A percentile compares a stretch with the other conserved stretches of the same genome.
These are phyloP conservation scores for Drosophila quadrilineata DNA, from an alignment of 1,140 invertebrate genomes.

Conservation along the genomic window DNA sequence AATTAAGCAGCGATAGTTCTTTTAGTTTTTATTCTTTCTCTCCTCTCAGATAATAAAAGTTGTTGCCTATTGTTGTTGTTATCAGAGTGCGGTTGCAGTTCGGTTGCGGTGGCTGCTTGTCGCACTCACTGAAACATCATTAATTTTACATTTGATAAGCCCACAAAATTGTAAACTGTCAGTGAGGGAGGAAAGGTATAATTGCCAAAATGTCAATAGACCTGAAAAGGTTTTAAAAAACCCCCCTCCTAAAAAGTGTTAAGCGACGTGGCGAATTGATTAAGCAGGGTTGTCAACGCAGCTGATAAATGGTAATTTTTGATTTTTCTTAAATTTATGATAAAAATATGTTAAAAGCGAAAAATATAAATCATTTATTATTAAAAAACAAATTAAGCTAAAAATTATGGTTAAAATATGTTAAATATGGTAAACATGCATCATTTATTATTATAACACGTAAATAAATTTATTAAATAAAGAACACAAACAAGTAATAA, in stretches of 20 bases:
- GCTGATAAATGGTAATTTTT: background rate
- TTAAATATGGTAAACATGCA: no score
- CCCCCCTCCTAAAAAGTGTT: constrained; percentile 13
- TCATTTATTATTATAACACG: no score
- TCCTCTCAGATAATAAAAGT: no score
- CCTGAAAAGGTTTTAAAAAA: constrained; percentile 38
- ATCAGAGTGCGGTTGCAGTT: background rate
- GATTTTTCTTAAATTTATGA: background rate
- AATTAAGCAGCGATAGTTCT: constrained; percentile 67
- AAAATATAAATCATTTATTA: no score
- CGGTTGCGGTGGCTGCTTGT: constrained; percentile 17
- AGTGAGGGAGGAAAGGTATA: constrained; percentile 1
- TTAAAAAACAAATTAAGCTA: no score
- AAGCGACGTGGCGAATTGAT: constrained; percentile 49
- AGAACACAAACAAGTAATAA: background rate
- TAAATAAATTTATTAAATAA: no score
- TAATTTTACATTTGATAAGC: constrained; percentile 75
- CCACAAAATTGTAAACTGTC: constrained; percentile 18
- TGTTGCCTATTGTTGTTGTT: constrained; percentile 1
- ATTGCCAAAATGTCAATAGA: constrained; percentile 62
- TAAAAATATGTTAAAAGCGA: background rate
- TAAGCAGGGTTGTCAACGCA: constrained; percentile 53
- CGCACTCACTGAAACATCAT: constrained; percentile 55
- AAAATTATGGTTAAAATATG: background rate
- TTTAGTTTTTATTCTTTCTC: background rate